Conservation (phyloP, 2,888 invertebrate species). For the Macroteleia sp. region DNA sequence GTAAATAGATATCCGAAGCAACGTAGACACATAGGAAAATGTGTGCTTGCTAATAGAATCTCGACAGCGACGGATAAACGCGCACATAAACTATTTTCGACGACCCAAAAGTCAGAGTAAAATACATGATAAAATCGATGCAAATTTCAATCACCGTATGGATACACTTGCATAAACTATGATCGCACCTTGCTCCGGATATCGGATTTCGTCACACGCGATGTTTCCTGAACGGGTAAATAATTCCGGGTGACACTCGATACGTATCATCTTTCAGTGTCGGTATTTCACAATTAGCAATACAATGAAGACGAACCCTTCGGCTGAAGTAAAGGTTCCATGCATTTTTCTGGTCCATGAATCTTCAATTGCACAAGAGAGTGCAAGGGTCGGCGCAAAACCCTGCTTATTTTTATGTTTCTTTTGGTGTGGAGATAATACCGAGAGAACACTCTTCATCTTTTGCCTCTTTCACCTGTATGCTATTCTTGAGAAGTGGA, state of each 20-base stretch:
- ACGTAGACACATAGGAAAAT: slow-evolving; percentile 31
- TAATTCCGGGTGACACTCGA: slow-evolving; percentile 39
- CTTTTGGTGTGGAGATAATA: slow-evolving; percentile 64
- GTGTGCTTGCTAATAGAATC: slow-evolving; percentile 33
- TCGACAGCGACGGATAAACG: background rate
- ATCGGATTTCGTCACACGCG: slow-evolving; percentile 46
- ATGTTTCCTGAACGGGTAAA: slow-evolving; percentile 42
- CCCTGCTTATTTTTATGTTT: slow-evolving; percentile 50
- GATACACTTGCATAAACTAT: slow-evolving; percentile 17
- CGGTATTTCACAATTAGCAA: slow-evolving; percentile 70
- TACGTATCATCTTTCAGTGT: slow-evolving; percentile 54
- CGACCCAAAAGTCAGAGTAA: slow-evolving; percentile 8
- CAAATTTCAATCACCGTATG: slow-evolving; percentile 33
- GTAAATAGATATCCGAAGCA: slow-evolving; percentile 54
- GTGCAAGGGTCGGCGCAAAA: slow-evolving; percentile 54
- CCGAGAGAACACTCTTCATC: slow-evolving; percentile 76
- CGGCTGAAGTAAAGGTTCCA: slow-evolving; percentile 14
- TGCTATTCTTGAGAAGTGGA: slow-evolving; percentile 23
- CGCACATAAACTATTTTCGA: slow-evolving; percentile 21
- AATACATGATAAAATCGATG: slow-evolving; percentile 13
- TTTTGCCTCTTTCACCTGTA: slow-evolving; percentile 78
- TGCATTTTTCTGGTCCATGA: slow-evolving; percentile 75
- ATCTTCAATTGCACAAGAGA: slow-evolving; percentile 70
- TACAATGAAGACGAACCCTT: slow-evolving; percentile 64
- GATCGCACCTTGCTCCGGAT: slow-evolving; percentile 40